These are phyloP conservation scores for Orchesella cincta DNA, from an alignment of 1,140 invertebrate genomes.

Conservation along the genomic window DNA sequence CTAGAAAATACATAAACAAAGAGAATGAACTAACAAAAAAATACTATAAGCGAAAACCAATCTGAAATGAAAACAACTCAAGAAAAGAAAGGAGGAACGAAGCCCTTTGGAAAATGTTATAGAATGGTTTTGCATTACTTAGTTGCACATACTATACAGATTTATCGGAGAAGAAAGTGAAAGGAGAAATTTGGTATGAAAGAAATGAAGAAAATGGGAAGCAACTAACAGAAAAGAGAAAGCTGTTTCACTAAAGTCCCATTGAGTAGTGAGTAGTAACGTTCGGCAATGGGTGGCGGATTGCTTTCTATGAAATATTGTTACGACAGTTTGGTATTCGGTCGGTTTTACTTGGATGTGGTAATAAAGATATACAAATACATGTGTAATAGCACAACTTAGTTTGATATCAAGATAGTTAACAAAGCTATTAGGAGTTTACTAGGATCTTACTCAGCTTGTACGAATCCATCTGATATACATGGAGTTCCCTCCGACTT, in stretches of 20 bases:
- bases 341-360: slow-evolving; percentile 4
- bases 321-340: not conserved
- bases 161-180: no score
- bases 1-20: no score
- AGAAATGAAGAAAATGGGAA: not conserved
- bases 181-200: slow-evolving; percentile 8
- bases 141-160: no score
- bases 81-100: not conserved
- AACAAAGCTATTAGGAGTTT: slow-evolving; percentile 25
- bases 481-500: not conserved
- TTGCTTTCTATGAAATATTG: slow-evolving; percentile 13
- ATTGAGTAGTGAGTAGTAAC: not conserved
- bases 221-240: not conserved
- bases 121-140: no score
- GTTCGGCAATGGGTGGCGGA: not conserved
- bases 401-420: slow-evolving; percentile 12
- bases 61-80: not conserved
- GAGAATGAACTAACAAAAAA: no score
- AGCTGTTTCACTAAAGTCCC: no score
- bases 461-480: not conserved
- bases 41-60: no score
- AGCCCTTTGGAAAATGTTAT: not conserved
- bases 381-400: not conserved
- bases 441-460: not conserved
- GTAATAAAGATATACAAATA: slow-evolving; percentile 24